Conservation (phyloP, 2,113 vertebrate genomes). For the Aramus guarauna region DNA sequence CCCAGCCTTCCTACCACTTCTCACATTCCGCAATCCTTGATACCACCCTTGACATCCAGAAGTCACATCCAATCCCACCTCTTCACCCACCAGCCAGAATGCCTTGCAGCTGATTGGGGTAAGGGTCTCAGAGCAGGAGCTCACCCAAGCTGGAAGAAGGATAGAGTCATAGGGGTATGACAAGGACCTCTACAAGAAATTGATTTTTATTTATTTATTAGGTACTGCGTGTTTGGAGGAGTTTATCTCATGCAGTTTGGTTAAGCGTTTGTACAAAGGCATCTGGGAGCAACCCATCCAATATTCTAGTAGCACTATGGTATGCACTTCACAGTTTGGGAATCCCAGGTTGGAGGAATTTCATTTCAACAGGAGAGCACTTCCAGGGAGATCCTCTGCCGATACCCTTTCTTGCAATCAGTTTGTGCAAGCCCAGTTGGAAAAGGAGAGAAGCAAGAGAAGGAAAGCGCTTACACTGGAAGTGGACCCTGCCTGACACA, state of each 20-base stretch:
- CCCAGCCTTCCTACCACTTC: background rate
- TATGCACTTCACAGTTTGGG: background rate
- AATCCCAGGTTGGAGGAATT: background rate
- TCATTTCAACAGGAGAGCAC: background rate
- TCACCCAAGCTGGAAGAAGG: background rate
- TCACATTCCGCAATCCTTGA: background rate
- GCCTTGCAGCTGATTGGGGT: background rate
- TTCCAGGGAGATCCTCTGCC: background rate
- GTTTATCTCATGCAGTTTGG: accelerated
- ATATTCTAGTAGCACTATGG: accelerated
- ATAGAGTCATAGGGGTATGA: background rate
- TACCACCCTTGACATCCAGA: too few species aligned
- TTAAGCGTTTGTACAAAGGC: background rate
- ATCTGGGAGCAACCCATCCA: background rate
- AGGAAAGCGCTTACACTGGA: background rate
- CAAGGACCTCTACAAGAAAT: background rate
- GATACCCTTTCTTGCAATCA: background rate
- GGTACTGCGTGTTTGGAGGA: background rate
- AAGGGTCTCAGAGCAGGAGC: background rate
- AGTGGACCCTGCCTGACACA: background rate
- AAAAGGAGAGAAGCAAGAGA: background rate
- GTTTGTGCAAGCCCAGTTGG: background rate
- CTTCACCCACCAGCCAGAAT: accelerated
- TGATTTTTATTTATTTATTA: background rate
- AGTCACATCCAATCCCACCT: background rate